Base-by-base conservation (phyloP, 2,888 invertebrate genomes). In the Neoascia interrupta region DNA sequence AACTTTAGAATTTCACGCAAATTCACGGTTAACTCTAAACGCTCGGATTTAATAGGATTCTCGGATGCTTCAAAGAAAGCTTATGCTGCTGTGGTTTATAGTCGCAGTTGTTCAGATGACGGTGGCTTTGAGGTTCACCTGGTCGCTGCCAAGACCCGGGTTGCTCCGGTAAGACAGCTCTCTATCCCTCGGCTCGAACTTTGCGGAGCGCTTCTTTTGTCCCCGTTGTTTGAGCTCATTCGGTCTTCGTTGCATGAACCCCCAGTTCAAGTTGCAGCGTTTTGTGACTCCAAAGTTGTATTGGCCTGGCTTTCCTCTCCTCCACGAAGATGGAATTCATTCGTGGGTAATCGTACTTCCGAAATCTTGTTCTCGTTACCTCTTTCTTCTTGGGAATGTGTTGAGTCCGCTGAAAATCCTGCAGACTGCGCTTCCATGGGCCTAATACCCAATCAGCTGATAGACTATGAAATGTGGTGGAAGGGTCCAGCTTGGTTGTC, bases 381-480 rank as follows among this genome's bases (percentile, higher is more conserved):
- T 15, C 51, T 15, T 28, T 19, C 31, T 5, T 23, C 18, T 19
- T 41, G n/a, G 53, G 34, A 31, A 18, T 43, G 36, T 43, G 53
- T 36, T 1, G 0, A 41, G 16, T 53, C 41, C 0, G 0, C 36
- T 1, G n/a, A n/a, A n/a, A n/a, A n/a, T n/a, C 56, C 34, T 2
- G 47, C 54, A 5, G 54, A 47, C 47, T 68, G 58, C 21, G 41
- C 51, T 3, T 69, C 43, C 1, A 18, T 28, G 16, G 53, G 43
- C 26, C 36, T 45, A n/a, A 6, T 15, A 8, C 69, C 51, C 8
- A 51, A 43, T 1, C 18, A 26, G 10, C 10, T 58, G n/a, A 41
- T 60, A 19, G 43, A 60, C 3, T 6, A 34, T 4, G 15, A 69
- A 5, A 51, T 69, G 0, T 69, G 58, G 51, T 60, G 51, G 51